These are phyloP conservation scores for Heliconius himera DNA, from an alignment of 1,140 invertebrate genomes.

Conservation along the genomic window DNA sequence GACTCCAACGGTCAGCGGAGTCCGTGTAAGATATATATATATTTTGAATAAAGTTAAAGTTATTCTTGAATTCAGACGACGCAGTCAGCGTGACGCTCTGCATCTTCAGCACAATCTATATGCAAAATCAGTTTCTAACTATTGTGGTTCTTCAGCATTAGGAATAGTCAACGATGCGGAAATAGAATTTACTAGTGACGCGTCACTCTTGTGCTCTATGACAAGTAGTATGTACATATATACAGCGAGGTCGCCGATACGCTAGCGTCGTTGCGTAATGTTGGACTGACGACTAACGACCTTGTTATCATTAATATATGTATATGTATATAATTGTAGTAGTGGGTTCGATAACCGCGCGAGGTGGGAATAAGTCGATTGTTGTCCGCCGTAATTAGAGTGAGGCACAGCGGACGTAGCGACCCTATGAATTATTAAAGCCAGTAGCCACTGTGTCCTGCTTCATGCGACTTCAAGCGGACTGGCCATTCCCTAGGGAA, in stretches of 20 bases:
- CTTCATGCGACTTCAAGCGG: slow-evolving; percentile 59
- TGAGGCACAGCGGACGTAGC: slow-evolving; percentile 52
- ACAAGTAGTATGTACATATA: slow-evolving; percentile 59
- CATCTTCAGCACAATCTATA: slow-evolving; percentile 45
- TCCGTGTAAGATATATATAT: slow-evolving; percentile 13
- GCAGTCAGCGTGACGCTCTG: slow-evolving; percentile 54
- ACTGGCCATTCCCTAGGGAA: slow-evolving; percentile 63
- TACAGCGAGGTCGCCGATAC: slow-evolving; percentile 59
- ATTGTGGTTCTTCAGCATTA: slow-evolving; percentile 48
- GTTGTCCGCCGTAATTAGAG: slow-evolving; percentile 66
- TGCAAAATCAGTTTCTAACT: slow-evolving; percentile 47
- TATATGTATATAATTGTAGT: slow-evolving; percentile 46
- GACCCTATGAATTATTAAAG: slow-evolving; percentile 70
- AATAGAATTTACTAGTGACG: slow-evolving; percentile 67
- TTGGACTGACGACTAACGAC: slow-evolving; percentile 58
- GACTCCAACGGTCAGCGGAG: slow-evolving; percentile 14
- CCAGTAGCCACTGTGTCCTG: slow-evolving; percentile 40
- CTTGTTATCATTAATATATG: slow-evolving; percentile 61
- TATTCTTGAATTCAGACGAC: slow-evolving; percentile 32
- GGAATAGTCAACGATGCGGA: slow-evolving; percentile 66
- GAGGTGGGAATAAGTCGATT: slow-evolving; percentile 67
- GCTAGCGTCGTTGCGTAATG: slow-evolving; percentile 58
- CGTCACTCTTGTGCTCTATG: slow-evolving; percentile 48
- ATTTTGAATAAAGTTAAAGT: slow-evolving; percentile 14
- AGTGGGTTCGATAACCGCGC: slow-evolving; percentile 67